These are phyloP conservation scores for Tinea pellionella DNA, from an alignment of 2,888 invertebrate genomes.

Conservation along the genomic window DNA sequence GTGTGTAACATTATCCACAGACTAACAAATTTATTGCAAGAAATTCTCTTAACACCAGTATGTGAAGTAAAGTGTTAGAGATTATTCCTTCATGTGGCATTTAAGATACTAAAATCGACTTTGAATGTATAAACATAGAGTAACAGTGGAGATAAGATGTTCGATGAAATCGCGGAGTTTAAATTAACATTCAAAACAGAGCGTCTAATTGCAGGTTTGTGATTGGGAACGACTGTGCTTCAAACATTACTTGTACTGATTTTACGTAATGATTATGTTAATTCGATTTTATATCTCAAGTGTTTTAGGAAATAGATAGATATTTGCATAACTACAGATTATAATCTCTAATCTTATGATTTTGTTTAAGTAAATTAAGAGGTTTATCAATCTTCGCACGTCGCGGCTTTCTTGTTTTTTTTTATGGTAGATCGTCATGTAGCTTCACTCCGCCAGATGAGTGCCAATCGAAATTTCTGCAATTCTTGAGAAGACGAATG, in stretches of 20 bases:
- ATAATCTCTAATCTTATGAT: too few relatives aligned
- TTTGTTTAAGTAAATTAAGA: too few relatives aligned
- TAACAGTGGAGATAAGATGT: not conserved
- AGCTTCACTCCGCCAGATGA: too few relatives aligned
- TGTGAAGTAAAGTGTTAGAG: not conserved
- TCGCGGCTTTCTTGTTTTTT: too few relatives aligned
- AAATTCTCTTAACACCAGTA: not conserved
- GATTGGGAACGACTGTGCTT: constrained; percentile 31
- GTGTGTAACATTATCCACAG: not conserved
- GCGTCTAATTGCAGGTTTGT: constrained; percentile 28
- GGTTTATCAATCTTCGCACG: too few relatives aligned
- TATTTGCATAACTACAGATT: not conserved
- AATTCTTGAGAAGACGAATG: too few relatives aligned
- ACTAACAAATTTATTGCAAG: not conserved
- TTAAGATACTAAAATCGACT: not conserved
- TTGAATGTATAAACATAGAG: not conserved
- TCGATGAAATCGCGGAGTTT: not conserved
- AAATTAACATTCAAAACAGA: constrained; percentile 33
- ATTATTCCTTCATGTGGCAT: not conserved
- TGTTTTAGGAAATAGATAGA: not conserved
- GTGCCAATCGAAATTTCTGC: too few relatives aligned
- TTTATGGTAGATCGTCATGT: too few relatives aligned
- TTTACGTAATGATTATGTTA: not conserved
- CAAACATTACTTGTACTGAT: constrained; percentile 5
- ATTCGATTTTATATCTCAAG: not conserved